Evolutionary conservation across 2,113 vertebrate genomes (phyloP).

Genomic region (Falco punctatus): DNA sequence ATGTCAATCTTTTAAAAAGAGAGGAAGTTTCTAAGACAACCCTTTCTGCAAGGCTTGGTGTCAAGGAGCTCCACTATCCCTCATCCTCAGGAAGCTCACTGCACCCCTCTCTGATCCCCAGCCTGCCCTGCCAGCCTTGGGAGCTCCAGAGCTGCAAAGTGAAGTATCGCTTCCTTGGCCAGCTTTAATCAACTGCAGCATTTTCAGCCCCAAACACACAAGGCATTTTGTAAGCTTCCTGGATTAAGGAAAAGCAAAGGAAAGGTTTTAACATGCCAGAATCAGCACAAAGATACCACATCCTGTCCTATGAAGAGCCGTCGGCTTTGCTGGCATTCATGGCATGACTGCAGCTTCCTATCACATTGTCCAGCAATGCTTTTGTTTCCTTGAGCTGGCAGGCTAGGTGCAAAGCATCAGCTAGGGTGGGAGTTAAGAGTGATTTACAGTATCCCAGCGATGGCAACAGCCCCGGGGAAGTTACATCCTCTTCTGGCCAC

Average conservation of each 20-base stretch:
- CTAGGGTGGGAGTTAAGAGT: not conserved
- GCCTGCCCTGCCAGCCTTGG: not conserved
- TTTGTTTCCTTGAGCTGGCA: constrained; percentile 32
- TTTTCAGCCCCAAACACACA: constrained; percentile 31
- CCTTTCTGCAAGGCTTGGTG: not conserved
- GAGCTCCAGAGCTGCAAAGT: not conserved
- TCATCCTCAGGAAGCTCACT: not conserved
- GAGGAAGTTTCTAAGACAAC: not conserved
- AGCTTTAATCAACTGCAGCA: not conserved
- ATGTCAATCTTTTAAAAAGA: not conserved
- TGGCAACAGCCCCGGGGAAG: not conserved
- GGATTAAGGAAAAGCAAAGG: constrained; percentile 48
- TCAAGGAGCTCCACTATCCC: not conserved
- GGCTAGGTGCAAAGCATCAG: constrained; percentile 6
- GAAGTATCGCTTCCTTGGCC: not conserved
- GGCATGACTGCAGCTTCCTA: constrained; percentile 30
- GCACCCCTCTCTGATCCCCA: not conserved
- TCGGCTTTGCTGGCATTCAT: not conserved
- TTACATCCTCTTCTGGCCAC: not conserved
- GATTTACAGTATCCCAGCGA: constrained; percentile 21
- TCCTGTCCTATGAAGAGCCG: constrained; percentile 41
- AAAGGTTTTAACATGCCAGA: constrained; percentile 47
- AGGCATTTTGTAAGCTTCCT: constrained; percentile 43
- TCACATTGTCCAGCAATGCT: constrained; percentile 20
- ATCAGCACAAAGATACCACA: constrained; percentile 54